Conservation (phyloP, 2,113 vertebrate species). For the Colistium nudipinnis region DNA sequence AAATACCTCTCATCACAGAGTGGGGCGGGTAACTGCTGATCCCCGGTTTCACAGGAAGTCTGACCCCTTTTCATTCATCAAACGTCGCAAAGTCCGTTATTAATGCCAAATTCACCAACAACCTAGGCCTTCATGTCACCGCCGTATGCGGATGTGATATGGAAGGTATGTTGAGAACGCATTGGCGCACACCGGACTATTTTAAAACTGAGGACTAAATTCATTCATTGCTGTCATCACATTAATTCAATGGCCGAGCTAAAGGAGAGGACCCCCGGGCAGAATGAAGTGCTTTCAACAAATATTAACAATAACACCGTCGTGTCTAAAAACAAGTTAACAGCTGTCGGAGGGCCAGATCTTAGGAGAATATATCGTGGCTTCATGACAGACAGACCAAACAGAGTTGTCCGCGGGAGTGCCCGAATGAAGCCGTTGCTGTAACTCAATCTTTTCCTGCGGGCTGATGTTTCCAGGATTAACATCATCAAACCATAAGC, state of each 20-base stretch:
- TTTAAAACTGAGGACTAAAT: slow-evolving; percentile 37
- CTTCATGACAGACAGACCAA: slow-evolving; percentile 9
- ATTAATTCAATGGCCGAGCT: slow-evolving; percentile 23
- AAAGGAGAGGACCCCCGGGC: slow-evolving; percentile 27
- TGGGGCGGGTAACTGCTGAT: not conserved
- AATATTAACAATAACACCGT: slow-evolving; percentile 13
- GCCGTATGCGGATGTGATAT: slow-evolving; percentile 11
- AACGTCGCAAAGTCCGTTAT: not conserved
- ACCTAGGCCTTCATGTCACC: slow-evolving; percentile 2
- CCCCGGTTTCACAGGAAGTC: not conserved
- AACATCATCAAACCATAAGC: slow-evolving; percentile 2
- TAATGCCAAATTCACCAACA: slow-evolving; percentile 16
- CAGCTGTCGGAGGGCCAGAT: slow-evolving; percentile 15
- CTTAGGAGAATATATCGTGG: slow-evolving; percentile 3
- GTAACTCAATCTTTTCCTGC: slow-evolving; percentile 6
- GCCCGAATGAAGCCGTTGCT: not conserved
- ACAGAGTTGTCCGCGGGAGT: slow-evolving; percentile 1
- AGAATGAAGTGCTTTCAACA: slow-evolving; percentile 23
- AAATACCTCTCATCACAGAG: slow-evolving; percentile 44
- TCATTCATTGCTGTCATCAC: slow-evolving; percentile 52
- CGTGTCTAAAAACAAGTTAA: slow-evolving; percentile 23
- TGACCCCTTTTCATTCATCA: not conserved
- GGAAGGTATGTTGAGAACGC: slow-evolving; percentile 2
- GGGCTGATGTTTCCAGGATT: slow-evolving; percentile 13
- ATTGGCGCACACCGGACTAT: slow-evolving; percentile 21